Percentiles rank a stretch among this genome's conserved stretches.
Evolutionary conservation across 2,888 invertebrate species (phyloP).

Genomic region (Trissonchulus sp.): DNA sequence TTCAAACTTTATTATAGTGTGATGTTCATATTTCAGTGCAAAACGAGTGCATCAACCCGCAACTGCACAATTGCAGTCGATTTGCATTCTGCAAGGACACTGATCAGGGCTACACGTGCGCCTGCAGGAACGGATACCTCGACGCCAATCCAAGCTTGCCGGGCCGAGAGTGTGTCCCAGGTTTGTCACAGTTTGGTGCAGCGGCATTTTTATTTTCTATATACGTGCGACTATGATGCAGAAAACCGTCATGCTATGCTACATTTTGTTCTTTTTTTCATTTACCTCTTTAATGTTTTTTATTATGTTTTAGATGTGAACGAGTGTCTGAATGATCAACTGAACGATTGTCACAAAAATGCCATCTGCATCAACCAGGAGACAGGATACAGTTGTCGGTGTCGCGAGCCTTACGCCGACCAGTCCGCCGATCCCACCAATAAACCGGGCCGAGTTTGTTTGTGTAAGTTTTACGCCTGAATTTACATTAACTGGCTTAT

Average conservation of each 20-base stretch:
- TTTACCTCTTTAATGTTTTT: background rate
- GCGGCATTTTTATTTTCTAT: no score
- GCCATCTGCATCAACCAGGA: slow-evolving; percentile 46
- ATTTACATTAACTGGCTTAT: no score
- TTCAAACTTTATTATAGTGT: no score
- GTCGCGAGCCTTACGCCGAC: slow-evolving; percentile 47
- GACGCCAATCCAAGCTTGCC: slow-evolving; percentile 46
- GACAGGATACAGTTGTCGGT: slow-evolving; percentile 43
- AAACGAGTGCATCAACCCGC: slow-evolving; percentile 33
- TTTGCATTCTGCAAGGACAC: slow-evolving; percentile 48
- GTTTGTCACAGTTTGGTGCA: slow-evolving; percentile 33
- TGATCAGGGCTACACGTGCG: slow-evolving; percentile 44
- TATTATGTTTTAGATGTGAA: slow-evolving; percentile 35
- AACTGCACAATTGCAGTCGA: slow-evolving; percentile 48
- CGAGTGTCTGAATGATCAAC: slow-evolving; percentile 41
- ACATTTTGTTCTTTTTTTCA: slow-evolving; percentile 18
- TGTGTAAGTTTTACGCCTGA: slow-evolving; percentile 10
- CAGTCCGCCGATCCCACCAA: slow-evolving; percentile 42
- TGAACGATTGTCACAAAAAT: slow-evolving; percentile 47
- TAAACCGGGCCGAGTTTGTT: slow-evolving; percentile 46
- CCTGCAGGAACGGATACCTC: slow-evolving; percentile 45
- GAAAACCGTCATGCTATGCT: no score
- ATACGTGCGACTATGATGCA: no score
- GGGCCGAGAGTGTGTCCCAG: slow-evolving; percentile 46
- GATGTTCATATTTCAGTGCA: slow-evolving; percentile 27